A percentile compares a stretch with the other conserved stretches of the same genome.
Conservation (phyloP, 2,113 vertebrate genomes). For the Colaptes auratus region DNA sequence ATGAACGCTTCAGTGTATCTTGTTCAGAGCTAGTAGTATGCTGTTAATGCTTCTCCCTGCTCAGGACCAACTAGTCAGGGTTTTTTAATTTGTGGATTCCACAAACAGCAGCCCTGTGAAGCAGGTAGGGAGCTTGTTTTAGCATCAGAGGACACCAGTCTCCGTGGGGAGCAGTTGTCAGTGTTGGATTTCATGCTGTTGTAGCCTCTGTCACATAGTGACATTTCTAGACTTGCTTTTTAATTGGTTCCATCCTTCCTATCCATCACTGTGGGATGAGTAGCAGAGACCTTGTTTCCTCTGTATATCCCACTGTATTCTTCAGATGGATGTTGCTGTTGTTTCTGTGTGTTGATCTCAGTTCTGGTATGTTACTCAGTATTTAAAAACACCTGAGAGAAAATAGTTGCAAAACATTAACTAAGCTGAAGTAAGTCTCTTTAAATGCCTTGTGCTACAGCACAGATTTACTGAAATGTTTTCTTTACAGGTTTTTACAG, state of each 20-base stretch:
- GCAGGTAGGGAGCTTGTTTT: not conserved
- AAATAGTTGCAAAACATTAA: not conserved
- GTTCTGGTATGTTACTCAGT: not conserved
- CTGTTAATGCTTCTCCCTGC: not conserved
- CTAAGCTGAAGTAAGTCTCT: not conserved
- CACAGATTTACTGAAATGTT: not conserved
- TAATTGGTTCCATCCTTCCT: not conserved
- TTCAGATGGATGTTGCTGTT: not conserved
- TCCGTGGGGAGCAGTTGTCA: not conserved
- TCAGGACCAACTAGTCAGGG: not conserved
- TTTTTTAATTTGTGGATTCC: not conserved
- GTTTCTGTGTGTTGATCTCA: not conserved
- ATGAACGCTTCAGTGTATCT: no score
- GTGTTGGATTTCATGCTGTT: not conserved
- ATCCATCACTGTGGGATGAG: not conserved
- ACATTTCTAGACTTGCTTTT: not conserved
- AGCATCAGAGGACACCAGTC: no score
- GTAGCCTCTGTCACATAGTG: not conserved
- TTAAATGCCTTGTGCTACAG: not conserved
- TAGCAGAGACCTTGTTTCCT: not conserved
- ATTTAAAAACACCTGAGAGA: not conserved
- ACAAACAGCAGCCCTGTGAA: accelerated
- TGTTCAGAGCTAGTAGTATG: not conserved
- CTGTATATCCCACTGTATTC: not conserved
- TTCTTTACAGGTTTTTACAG: constrained; percentile 90